phyloP scores from a whole-genome alignment of 2,113 vertebrate species.

The Podarcis muralis region DNA sequence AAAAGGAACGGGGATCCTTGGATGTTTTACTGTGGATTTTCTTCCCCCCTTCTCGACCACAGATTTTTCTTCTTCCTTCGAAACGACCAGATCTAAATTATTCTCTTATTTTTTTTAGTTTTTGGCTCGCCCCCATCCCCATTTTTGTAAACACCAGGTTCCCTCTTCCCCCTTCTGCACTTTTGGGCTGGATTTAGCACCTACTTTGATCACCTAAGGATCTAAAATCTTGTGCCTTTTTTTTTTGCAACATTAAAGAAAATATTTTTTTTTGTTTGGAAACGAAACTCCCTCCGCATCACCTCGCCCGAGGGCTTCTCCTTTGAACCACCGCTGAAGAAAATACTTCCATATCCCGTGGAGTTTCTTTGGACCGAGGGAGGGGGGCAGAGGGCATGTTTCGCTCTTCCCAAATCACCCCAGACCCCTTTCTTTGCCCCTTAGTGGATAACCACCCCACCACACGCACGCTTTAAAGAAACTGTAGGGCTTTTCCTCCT shows the following conservation, averaged over 20 bases:
- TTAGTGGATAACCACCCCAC: no score
- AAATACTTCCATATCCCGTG: not conserved
- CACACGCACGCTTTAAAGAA: not conserved
- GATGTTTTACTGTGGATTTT: not conserved
- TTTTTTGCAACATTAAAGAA: no score
- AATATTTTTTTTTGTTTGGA: constrained; percentile 26
- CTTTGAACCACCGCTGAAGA: not conserved
- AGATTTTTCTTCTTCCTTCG: not conserved
- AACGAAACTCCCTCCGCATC: not conserved
- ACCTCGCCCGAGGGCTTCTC: constrained; percentile 17
- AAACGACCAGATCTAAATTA: not conserved
- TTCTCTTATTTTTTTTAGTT: not conserved
- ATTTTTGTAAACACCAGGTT: not conserved
- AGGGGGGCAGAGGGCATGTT: not conserved
- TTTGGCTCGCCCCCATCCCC: not conserved
- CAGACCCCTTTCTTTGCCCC: not conserved
- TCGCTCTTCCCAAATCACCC: not conserved
- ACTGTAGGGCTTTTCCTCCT: not conserved
- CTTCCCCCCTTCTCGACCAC: no score
- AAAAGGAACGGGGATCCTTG: constrained; percentile 29
- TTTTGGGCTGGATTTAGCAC: not conserved
- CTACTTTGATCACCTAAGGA: not conserved
- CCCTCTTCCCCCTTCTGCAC: constrained; percentile 30
- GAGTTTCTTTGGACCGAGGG: not conserved
- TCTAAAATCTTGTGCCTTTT: not conserved